Percentiles rank a stretch among this genome's conserved stretches.
phyloP scores from a whole-genome alignment of 2,113 vertebrate species.

The Cathartes aura region DNA sequence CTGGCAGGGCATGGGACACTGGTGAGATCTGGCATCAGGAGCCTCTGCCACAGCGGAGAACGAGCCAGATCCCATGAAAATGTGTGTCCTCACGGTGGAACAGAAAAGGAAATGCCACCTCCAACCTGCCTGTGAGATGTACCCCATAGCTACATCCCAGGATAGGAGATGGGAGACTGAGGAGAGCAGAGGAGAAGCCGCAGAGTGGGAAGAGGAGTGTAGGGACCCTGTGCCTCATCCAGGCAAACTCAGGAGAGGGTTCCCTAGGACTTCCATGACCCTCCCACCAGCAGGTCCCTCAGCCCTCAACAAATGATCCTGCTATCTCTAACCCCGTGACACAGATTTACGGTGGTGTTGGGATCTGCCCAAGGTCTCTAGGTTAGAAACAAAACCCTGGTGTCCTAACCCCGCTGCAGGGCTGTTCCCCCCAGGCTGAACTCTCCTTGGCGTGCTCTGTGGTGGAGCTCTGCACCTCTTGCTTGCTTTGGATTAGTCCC shows the following conservation, averaged over 20 bases:
- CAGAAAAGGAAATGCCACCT: not conserved
- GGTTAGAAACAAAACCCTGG: not conserved
- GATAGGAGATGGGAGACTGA: not conserved
- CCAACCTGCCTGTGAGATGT: not conserved
- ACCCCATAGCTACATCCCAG: not conserved
- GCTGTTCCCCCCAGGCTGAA: not conserved
- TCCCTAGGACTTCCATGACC: not conserved
- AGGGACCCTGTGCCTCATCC: not conserved
- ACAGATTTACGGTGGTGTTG: not conserved
- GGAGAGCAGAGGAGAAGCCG: not conserved
- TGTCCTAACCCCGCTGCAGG: not conserved
- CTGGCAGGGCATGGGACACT: too few relatives aligned
- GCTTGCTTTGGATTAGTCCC: not conserved
- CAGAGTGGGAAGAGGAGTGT: not conserved
- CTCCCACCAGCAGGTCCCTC: not conserved
- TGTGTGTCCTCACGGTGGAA: fast-evolving
- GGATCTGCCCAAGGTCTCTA: not conserved
- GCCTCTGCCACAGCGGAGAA: not conserved
- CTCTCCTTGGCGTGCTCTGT: not conserved
- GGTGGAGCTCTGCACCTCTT: not conserved
- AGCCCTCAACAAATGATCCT: not conserved
- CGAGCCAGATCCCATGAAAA: not conserved
- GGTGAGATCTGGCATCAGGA: not conserved
- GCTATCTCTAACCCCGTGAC: fast-evolving
- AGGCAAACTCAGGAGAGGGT: not conserved